These are phyloP conservation scores for Brachionus plicatilis DNA, from an alignment of 1,140 invertebrate species.

Conservation along the genomic window DNA sequence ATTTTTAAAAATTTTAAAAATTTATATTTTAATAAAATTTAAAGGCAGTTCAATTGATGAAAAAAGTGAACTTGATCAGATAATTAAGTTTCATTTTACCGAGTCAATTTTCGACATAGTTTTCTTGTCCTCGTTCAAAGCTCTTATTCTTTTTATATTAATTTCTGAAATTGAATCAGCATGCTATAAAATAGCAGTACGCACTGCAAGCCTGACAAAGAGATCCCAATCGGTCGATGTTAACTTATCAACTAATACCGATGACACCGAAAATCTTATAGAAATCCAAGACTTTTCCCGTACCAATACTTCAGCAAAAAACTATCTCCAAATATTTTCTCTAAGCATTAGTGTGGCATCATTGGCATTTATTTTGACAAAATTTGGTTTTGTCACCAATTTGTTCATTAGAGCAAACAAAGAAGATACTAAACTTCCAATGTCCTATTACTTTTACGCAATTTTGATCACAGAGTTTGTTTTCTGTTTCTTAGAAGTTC, in stretches of 20 bases:
- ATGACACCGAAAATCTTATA: not conserved
- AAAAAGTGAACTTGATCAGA: conserved; percentile 30
- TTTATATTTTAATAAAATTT: not conserved
- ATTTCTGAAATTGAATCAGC: conserved; percentile 14
- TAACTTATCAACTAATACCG: not conserved
- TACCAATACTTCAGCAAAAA: not conserved
- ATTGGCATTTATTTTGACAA: not conserved
- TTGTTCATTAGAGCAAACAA: not conserved
- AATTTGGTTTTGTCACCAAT: not conserved
- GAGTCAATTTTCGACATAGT: conserved; percentile 24
- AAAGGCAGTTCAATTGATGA: conserved; percentile 1
- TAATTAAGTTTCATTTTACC: conserved; percentile 11
- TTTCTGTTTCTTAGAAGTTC: not conserved
- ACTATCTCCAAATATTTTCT: not conserved
- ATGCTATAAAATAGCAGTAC: not conserved
- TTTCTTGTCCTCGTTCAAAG: conserved; percentile 30
- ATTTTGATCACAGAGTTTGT: not conserved
- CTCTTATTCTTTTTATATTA: conserved; percentile 21
- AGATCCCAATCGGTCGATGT: conserved; percentile 3
- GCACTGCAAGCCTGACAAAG: not conserved
- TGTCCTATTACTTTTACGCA: not conserved
- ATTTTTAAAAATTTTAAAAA: not conserved
- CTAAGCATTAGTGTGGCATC: not conserved
- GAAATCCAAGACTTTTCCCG: not conserved
- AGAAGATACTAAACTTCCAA: not conserved